phyloP scores from a whole-genome alignment of 1,140 invertebrate genomes.

The Acromyrmex charruanus region DNA sequence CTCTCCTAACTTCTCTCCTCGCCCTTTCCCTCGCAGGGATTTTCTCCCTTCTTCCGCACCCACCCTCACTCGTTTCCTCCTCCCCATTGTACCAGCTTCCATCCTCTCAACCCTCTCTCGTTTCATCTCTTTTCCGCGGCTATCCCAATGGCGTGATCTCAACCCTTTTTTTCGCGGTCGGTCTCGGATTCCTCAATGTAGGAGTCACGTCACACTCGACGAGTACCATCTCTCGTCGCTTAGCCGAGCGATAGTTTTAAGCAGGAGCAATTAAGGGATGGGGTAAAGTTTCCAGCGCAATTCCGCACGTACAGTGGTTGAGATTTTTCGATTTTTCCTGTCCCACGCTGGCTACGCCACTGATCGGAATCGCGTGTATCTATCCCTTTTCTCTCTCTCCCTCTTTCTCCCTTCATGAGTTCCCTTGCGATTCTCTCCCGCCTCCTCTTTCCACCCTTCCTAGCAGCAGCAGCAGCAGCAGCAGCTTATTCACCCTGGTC shows the following conservation, averaged over 20 bases:
- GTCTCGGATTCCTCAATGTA: background rate
- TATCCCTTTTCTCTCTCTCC: constrained; percentile 48
- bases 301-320: no score
- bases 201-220: background rate
- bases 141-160: constrained; percentile 64
- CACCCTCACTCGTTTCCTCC: constrained; percentile 55
- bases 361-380: constrained; percentile 60
- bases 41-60: constrained; percentile 43
- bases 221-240: background rate
- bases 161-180: constrained; percentile 19
- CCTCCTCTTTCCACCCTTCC: constrained; percentile 21
- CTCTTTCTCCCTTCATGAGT: constrained; percentile 55
- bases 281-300: background rate
- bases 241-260: background rate
- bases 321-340: background rate
- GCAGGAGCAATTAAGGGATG: background rate
- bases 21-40: constrained; percentile 20
- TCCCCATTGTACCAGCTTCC: constrained; percentile 69
- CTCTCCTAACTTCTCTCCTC: background rate
- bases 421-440: constrained; percentile 49
- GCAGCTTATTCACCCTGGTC: constrained; percentile 67
- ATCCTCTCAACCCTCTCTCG: constrained; percentile 66
- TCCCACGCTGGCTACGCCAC: constrained; percentile 56
- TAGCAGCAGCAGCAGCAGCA: constrained; percentile 36
- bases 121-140: constrained; percentile 69